Evolutionary conservation across 2,888 invertebrate genomes (phyloP).

Genomic region (Anodontia alba): DNA sequence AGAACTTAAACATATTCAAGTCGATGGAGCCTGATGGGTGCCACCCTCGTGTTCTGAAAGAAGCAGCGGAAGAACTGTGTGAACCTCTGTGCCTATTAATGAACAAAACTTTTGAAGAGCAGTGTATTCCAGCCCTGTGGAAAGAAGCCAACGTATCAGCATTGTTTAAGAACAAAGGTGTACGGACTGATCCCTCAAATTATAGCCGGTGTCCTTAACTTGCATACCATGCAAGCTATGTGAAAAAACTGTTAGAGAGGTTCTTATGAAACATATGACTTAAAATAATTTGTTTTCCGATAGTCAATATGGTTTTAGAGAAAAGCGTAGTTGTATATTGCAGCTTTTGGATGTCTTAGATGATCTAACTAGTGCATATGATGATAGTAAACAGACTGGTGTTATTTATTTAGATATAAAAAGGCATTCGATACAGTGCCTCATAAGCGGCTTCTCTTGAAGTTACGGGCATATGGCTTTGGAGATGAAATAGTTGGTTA

Average conservation of each 20-base stretch:
- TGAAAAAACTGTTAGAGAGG: neutral
- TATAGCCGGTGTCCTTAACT: neutral
- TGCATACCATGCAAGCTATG: neutral
- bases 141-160: neutral
- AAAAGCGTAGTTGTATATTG: neutral
- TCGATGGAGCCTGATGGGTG: neutral
- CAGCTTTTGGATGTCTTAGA: neutral
- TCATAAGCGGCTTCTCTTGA: neutral
- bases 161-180: neutral
- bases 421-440: neutral
- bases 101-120: neutral
- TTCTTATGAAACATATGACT: slow-evolving; percentile 2
- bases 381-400: neutral
- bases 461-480: neutral
- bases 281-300: neutral
- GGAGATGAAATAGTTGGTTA: neutral
- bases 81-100: neutral
- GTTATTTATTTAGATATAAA: neutral
- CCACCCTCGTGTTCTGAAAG: neutral
- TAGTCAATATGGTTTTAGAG: neutral
- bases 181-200: neutral
- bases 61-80: neutral
- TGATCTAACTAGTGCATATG: slow-evolving; percentile 7
- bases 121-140: neutral
- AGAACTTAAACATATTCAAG: neutral